Evolutionary conservation across 2,797 vertebrate genomes (phyloP).

Genomic region (Gymnocypris eckloni): DNA sequence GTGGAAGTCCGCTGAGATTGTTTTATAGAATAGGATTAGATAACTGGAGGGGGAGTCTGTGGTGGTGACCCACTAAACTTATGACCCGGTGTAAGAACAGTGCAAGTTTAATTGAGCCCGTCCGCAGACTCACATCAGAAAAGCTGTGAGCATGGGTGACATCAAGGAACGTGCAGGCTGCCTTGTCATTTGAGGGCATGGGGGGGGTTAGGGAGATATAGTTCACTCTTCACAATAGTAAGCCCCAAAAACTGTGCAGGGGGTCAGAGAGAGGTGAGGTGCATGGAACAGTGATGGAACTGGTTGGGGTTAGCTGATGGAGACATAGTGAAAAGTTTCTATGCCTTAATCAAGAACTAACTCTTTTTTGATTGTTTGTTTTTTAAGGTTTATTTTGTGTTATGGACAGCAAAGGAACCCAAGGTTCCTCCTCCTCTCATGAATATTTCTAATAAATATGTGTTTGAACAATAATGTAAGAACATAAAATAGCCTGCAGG

Average conservation of each 20-base stretch:
- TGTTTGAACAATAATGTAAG: not conserved
- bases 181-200: conserved; percentile 73
- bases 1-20: not conserved
- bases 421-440: not conserved
- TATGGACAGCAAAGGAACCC: not conserved
- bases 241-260: conserved; percentile 61
- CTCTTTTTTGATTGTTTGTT: not conserved
- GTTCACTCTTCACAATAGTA: conserved; percentile 74
- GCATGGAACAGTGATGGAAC: conserved; percentile 64
- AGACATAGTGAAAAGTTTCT: conserved; percentile 7
- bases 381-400: not conserved
- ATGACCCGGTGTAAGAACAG: conserved; percentile 75
- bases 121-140: conserved; percentile 68
- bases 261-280: conserved; percentile 80
- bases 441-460: not conserved
- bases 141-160: conserved; percentile 73
- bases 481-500: not conserved
- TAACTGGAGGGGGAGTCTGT: conserved; percentile 62
- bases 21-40: conserved; percentile 42
- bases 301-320: not conserved
- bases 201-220: conserved; percentile 26
- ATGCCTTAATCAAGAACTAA: conserved; percentile 34
- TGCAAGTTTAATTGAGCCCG: conserved; percentile 78
- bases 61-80: conserved; percentile 83
- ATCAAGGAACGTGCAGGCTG: conserved; percentile 75